Evolutionary conservation across 1,140 invertebrate species (phyloP), one percentile per base, ranked within the genome.

Genomic region (Orussus abietinus): DNA sequence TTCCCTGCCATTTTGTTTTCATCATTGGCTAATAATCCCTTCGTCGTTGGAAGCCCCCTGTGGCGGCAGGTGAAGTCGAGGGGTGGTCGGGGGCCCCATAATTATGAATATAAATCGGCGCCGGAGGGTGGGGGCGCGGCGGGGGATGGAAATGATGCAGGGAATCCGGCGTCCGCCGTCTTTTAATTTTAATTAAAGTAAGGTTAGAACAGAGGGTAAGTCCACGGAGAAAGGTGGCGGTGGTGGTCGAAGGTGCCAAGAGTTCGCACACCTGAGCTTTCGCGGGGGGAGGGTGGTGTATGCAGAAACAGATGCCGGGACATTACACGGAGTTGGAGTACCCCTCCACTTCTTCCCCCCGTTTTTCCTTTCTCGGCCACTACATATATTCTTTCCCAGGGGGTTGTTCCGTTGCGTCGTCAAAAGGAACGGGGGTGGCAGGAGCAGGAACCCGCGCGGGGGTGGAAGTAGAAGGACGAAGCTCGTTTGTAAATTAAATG

Each of bases 71-170:
- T 53, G 54, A 69, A 56, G 46, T 47, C 44, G 34, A 48, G 58
- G 22, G 41, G 49, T 37, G 29, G 49, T 12, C 42, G 38, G 42
- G 38, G 38, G 35, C 20, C 41, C 47, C 45, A 65, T 65, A 71
- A 70, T 72, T 70, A 70, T 70, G 69, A 69, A 69, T 69, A 69
- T 68, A 69, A 69, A 68, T 71, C 61, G 66, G 58, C 57, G 65
- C 48, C 14, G 10, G 38, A 34, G 28, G 36, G 25, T 21, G 36
- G 44, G 22, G 40, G 36, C 4, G 36, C 28, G n/a, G 43, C 21
- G 32, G 45, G 55, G 43, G 59, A 57, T 36, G 65, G 53, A 55
- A 62, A 54, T 53, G 56, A 56, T 42, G 49, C 42, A 45, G 50
- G 45, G 57, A 57, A 55, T 66, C 42, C 50, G 45, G 42, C 54